A percentile compares a stretch with the other conserved stretches of the same genome.
phyloP scores from a whole-genome alignment of 2,797 vertebrate genomes.

The Rhyacichthys aspro region DNA sequence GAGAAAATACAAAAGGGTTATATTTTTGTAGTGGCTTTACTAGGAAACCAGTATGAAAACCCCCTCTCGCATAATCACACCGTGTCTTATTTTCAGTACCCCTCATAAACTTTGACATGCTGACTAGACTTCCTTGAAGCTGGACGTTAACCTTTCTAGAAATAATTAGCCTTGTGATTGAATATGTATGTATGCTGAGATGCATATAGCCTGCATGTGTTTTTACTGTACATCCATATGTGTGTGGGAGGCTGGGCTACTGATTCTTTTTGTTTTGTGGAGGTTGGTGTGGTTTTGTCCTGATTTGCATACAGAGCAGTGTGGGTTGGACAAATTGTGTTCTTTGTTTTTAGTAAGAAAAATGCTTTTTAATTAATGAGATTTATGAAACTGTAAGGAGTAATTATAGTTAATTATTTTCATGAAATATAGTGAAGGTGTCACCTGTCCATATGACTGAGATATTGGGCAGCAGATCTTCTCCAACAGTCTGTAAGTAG shows the following conservation, averaged over 20 bases:
- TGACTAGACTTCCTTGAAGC: too few relatives aligned
- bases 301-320: constrained; percentile 17
- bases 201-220: constrained; percentile 10
- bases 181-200: too few relatives aligned
- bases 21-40: neutral
- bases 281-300: constrained; percentile 21
- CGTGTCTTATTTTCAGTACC: too few relatives aligned
- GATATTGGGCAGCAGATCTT: constrained; percentile 83
- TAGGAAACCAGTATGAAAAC: too few relatives aligned
- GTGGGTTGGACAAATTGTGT: constrained; percentile 11
- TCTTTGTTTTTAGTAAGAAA: neutral
- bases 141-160: too few relatives aligned
- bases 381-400: neutral
- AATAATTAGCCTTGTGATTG: too few relatives aligned
- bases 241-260: constrained; percentile 33
- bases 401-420: neutral
- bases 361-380: constrained; percentile 9
- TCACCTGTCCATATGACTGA: constrained; percentile 88
- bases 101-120: too few relatives aligned
- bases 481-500: constrained; percentile 85
- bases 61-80: too few relatives aligned
- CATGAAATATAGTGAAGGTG: neutral
- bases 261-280: constrained; percentile 13
- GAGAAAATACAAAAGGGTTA: neutral
- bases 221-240: constrained; percentile 27